Conservation (phyloP, 2,888 invertebrate genomes). For the Cactoblastis cactorum region DNA sequence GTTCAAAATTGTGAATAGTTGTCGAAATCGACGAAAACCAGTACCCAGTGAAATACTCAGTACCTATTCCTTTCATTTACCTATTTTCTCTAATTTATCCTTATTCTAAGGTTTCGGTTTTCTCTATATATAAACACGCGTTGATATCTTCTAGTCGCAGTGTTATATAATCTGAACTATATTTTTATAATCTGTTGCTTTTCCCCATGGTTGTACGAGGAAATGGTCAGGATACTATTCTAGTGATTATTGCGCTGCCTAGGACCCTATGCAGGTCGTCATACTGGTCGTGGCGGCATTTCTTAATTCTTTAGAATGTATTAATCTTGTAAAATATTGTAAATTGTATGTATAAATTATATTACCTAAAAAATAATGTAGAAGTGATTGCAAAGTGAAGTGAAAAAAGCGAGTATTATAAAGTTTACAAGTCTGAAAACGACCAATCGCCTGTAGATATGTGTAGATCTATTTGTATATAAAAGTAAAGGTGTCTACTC, state of each 20-base stretch:
- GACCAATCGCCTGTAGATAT: conserved; percentile 73
- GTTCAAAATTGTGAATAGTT: conserved; percentile 45
- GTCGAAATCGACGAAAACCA: conserved; percentile 35
- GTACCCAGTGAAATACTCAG: conserved; percentile 34
- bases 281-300: too few species aligned
- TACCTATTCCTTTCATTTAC: conserved; percentile 22
- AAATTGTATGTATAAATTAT: conserved; percentile 33
- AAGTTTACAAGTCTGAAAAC: conserved; percentile 66
- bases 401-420: conserved; percentile 29
- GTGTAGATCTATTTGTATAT: conserved; percentile 64
- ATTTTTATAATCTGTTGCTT: too few species aligned
- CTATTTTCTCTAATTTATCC: conserved; percentile 17
- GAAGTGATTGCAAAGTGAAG: conserved; percentile 47
- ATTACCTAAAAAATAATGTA: conserved; percentile 32
- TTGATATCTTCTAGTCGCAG: conserved; percentile 36
- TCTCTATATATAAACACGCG: conserved; percentile 26
- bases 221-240: too few species aligned
- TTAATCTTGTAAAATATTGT: conserved; percentile 45
- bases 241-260: too few species aligned
- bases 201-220: too few species aligned
- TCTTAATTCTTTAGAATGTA: too few species aligned
- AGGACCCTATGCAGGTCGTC: too few species aligned
- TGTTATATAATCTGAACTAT: conserved; percentile 24
- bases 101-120: conserved; percentile 15
- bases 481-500: conserved; percentile 56